Conservation (phyloP, 35 echinoderm and acorn worm genomes). For the Hemicentrotus pulcherrimus region DNA sequence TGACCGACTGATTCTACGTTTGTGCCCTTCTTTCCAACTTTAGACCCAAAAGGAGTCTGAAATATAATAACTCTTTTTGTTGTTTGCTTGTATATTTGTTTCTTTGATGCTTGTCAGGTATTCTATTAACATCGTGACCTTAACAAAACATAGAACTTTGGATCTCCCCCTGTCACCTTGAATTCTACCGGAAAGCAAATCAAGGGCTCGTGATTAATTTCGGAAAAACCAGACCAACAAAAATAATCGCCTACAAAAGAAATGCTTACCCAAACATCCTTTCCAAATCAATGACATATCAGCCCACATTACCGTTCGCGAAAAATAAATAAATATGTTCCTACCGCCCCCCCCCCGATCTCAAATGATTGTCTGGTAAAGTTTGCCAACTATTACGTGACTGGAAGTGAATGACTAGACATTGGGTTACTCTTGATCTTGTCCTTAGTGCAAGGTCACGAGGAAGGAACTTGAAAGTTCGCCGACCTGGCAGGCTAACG, state of each 20-base stretch:
- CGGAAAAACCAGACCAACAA: background rate
- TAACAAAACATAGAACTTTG: too few species aligned
- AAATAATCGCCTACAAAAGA: background rate
- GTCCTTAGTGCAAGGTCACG: background rate
- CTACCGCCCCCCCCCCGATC: background rate
- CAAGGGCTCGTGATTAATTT: background rate
- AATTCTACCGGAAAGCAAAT: background rate
- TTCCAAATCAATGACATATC: background rate
- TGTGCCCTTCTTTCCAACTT: too few species aligned
- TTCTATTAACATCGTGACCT: too few species aligned
- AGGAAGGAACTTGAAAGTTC: constrained; percentile 33
- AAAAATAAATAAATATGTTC: background rate
- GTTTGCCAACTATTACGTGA: background rate
- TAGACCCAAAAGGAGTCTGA: too few species aligned
- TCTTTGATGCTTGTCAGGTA: too few species aligned
- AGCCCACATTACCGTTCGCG: background rate
- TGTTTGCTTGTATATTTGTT: too few species aligned
- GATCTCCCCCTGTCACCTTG: background rate
- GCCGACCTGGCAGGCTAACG: background rate
- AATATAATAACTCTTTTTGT: too few species aligned
- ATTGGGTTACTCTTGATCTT: constrained; percentile 9
- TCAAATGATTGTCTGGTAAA: background rate
- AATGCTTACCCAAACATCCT: background rate
- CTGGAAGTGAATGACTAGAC: constrained; percentile 32
- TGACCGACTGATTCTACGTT: too few species aligned